Evolutionary conservation across 2,113 vertebrate species (phyloP), one percentile per base, ranked within the genome.

Genomic region (Anoplopoma fimbria): DNA sequence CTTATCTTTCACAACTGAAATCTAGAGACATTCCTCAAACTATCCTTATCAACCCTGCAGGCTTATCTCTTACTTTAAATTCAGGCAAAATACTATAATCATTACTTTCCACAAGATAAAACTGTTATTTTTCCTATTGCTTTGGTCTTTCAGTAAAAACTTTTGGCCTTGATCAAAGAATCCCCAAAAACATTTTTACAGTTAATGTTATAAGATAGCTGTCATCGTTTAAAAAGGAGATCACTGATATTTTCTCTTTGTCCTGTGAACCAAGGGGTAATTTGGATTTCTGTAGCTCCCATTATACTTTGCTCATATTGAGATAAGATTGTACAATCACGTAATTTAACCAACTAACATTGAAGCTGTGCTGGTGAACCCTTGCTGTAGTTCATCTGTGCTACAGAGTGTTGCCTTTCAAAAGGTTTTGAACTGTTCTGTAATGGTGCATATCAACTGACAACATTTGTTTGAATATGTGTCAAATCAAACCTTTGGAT

Each of bases 21-120:
- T 69, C 38, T 34, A 53, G 57, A 51, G 29, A 68, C 34, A 38
- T 61, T 84, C 49, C 49, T 79, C n/a, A 70, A 74, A 61, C 25
- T 23, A 57, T 36, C 29, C 40, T 51, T 58, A 53, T 63, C 72
- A 75, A 69, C 42, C 36, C 62, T 69, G 7, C 53, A 62, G 47
- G 31, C 64, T 68, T 64, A 42, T 75, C 71, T 72, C 34, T 34
- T 40, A 71, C 70, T 17, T 80, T 68, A 40, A 89, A 77, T n/a
- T 9, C 17, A n/a, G 29, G 49, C 40, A 58, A 4, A 34, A 4
- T 29, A 53, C 49, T 60, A 4, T 68, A 42, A 42, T 77, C 33
- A 60, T 68, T 75, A 58, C 67, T 61, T 79, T 73, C 25, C n/a
- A 27, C 12, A 7, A 58, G 23, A 76, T 45, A 17, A 47, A 57